A percentile compares a stretch with the other conserved stretches of the same genome.
phyloP scores from a whole-genome alignment of 2,888 invertebrate genomes.

The Shargacucullia verbasci region DNA sequence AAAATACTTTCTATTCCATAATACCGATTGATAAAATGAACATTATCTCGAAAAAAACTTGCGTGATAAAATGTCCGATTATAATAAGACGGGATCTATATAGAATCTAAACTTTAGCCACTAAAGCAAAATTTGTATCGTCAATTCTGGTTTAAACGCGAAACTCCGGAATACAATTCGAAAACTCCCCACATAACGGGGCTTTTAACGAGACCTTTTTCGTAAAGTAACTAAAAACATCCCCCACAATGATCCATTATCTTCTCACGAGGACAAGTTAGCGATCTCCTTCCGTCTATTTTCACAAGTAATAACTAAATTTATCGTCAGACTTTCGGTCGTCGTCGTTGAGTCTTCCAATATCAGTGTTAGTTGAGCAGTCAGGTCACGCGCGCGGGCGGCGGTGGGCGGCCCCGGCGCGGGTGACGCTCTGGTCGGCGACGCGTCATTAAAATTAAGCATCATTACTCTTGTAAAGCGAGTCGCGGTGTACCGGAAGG shows the following conservation, averaged over 20 bases:
- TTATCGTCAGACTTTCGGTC: conserved; percentile 87
- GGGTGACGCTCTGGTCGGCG: conserved; percentile 74
- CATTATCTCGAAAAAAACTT: conserved; percentile 24
- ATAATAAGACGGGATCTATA: conserved; percentile 55
- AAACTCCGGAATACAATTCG: conserved; percentile 77
- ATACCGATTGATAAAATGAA: too few species aligned
- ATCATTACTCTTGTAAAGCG: conserved; percentile 88
- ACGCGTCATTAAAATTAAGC: conserved; percentile 89
- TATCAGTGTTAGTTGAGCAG: conserved; percentile 78
- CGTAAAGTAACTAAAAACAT: conserved; percentile 84
- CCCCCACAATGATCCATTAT: conserved; percentile 88
- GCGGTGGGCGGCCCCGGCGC: conserved; percentile 60
- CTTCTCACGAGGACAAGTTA: conserved; percentile 88
- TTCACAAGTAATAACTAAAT: conserved; percentile 89
- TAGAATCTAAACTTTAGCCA: conserved; percentile 73
- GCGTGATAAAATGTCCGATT: conserved; percentile 48
- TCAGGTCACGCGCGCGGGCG: conserved; percentile 79
- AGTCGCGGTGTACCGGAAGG: conserved; percentile 78
- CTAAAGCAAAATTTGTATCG: conserved; percentile 70
- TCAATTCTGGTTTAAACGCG: conserved; percentile 75
- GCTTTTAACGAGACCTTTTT: conserved; percentile 85
- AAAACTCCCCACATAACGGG: conserved; percentile 86
- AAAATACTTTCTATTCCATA: too few species aligned
- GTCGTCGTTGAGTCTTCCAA: conserved; percentile 81
- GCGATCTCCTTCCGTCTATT: conserved; percentile 89